Evolutionary conservation across 64 coral and sea anemone genomes (phyloP), one percentile per base, ranked within the genome.

Genomic region (Dendrophyllia cribrosa): DNA sequence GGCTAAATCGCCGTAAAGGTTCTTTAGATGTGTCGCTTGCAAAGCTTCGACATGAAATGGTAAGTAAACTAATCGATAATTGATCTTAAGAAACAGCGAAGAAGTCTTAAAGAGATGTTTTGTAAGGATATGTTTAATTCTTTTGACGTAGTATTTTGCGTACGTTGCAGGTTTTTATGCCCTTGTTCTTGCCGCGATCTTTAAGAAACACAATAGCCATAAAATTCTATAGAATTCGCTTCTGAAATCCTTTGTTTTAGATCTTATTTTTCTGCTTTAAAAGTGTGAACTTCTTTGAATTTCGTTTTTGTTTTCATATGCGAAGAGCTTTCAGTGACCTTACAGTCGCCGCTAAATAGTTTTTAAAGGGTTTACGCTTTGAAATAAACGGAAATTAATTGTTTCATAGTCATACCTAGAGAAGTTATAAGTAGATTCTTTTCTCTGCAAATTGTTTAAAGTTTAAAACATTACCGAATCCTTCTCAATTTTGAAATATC

Each of bases 1-100:
- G 59, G 43, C 26, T 83, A 1, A 66, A 83, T 65, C 59, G 59
- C 6, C 43, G 79, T 7, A 83, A 83, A 11, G 59, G 79, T 13
- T 47, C 79, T 4, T 60, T 83, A 20, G 79, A 83, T 48, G 59
- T 60, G 25, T 83, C 79, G 5, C 79, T 83, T 65, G 79, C 79
- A 51, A 83, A 83, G 43, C 79, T 83, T 65, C 79, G 79, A 47
- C 34, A 65, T 58, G 79, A 83, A 65, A 83, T 83, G 79, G 79
- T 83, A 25, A 65, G 79, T 64, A n/a, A 48, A 20, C 15, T 45
- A 14, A 22, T 69, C 19, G 9, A 21, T 77, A 43, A 16, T 81
- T 19, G 58, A 81, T 1, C 55, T 62, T 44, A 0, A 80, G 12
- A 1, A 62, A 26, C 12, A 50, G 46, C 9, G 1, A 22, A 75